A percentile compares a stretch with the other conserved stretches of the same genome.
Conservation (phyloP, 37 sponge, comb jelly and placozoan genomes). For the Ephydatia muelleri region DNA sequence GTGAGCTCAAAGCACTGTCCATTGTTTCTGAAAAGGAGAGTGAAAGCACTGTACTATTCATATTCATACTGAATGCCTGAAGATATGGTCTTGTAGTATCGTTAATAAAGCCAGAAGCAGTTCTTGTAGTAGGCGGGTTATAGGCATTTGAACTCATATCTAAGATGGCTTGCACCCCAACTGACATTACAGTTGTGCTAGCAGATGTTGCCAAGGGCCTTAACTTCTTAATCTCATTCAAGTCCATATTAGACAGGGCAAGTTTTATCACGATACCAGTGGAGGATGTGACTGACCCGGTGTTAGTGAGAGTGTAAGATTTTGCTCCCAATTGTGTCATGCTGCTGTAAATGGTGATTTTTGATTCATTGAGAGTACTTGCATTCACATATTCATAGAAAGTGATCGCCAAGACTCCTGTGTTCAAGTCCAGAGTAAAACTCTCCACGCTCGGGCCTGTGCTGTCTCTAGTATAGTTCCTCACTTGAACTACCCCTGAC, state of each 20-base stretch:
- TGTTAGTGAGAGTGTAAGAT: constrained; percentile 39
- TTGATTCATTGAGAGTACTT: constrained; percentile 47
- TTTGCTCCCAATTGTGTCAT: constrained; percentile 4
- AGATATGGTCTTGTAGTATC: constrained; percentile 62
- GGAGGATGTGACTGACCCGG: background rate
- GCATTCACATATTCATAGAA: constrained; percentile 63
- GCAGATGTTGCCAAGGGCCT: constrained; percentile 61
- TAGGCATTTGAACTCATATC: constrained; percentile 73
- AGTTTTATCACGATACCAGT: constrained; percentile 29
- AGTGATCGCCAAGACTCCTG: constrained; percentile 61
- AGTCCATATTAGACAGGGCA: constrained; percentile 55
- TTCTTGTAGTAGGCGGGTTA: constrained; percentile 8
- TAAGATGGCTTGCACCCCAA: constrained; percentile 23
- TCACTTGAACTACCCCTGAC: constrained; percentile 41
- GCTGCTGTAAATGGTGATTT: constrained; percentile 45
- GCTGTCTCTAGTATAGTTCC: constrained; percentile 44
- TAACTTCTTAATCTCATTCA: constrained; percentile 71
- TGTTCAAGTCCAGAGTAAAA: constrained; percentile 67
- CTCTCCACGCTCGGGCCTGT: constrained; percentile 51
- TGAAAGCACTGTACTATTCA: constrained; percentile 44
- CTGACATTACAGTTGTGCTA: constrained; percentile 62
- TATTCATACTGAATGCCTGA: constrained; percentile 50
- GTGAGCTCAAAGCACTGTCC: constrained; percentile 22
- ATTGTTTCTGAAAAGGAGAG: constrained; percentile 72
- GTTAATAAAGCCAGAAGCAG: constrained; percentile 23